phyloP scores from a whole-genome alignment of 2,113 vertebrate genomes.

The Phyllostomus hastatus region DNA sequence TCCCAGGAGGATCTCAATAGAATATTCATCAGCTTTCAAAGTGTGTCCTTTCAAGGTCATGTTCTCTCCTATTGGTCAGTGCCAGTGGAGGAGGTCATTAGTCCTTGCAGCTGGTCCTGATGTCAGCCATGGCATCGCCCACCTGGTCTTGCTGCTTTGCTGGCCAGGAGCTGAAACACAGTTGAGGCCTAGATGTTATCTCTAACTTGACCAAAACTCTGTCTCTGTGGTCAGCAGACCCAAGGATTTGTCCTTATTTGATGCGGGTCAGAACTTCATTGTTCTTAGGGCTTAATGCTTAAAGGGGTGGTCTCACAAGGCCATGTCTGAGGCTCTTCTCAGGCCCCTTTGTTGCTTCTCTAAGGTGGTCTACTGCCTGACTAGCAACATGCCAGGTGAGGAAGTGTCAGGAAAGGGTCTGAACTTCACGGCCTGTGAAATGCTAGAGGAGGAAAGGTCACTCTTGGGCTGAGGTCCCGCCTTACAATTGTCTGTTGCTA shows the following conservation, averaged over 20 bases:
- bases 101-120: not conserved
- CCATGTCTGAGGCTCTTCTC: not conserved
- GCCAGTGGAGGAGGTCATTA: not conserved
- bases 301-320: not conserved
- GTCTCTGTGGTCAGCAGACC: not conserved
- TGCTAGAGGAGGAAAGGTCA: not conserved
- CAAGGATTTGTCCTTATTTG: not conserved
- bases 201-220: not conserved
- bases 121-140: not conserved
- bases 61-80: not conserved
- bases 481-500: not conserved
- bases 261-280: not conserved
- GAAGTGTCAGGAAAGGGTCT: not conserved
- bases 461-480: not conserved
- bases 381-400: not conserved
- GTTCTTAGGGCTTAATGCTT: not conserved
- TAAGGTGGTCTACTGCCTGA: not conserved
- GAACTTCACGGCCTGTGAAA: not conserved
- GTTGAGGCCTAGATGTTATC: not conserved
- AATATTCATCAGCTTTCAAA: not conserved
- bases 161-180: not conserved
- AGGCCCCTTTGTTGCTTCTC: not conserved
- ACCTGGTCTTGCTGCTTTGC: not conserved
- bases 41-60: not conserved
- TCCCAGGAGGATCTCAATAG: not conserved